Evolutionary conservation across 2,113 vertebrate species (phyloP).

Genomic region (Epinephelus fuscoguttatus): DNA sequence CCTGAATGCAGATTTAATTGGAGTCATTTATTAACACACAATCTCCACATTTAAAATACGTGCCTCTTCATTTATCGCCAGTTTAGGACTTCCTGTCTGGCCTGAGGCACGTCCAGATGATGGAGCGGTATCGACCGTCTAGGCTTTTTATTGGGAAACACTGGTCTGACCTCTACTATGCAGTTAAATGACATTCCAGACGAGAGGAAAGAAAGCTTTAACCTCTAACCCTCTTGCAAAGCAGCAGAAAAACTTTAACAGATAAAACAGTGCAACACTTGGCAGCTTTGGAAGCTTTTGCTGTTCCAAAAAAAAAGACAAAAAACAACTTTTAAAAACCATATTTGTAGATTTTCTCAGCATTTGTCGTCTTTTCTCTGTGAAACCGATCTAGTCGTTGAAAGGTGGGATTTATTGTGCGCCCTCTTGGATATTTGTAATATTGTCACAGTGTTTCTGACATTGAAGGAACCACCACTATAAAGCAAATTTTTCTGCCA

Average conservation of each 20-base stretch:
- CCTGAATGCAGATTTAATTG: constrained; percentile 2
- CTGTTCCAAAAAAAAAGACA: constrained; percentile 69
- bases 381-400: constrained; percentile 73
- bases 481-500: constrained; percentile 43
- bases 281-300: constrained; percentile 90
- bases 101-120: not conserved
- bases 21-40: not conserved
- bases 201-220: constrained; percentile 69
- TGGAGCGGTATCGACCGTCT: not conserved
- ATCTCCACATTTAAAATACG: not conserved
- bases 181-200: constrained; percentile 86
- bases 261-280: constrained; percentile 67
- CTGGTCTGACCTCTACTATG: constrained; percentile 71
- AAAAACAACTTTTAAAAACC: constrained; percentile 45
- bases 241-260: constrained; percentile 36
- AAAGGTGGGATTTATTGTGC: constrained; percentile 39
- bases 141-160: constrained; percentile 34
- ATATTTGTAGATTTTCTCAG: constrained; percentile 77
- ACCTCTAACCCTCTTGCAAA: constrained; percentile 64
- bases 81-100: constrained; percentile 15
- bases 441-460: constrained; percentile 57
- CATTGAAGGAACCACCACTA: constrained; percentile 46
- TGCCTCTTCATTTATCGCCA: not conserved
- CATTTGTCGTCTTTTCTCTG: constrained; percentile 76
- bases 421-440: constrained; percentile 59